Evolutionary conservation across 1,140 invertebrate genomes (phyloP), one percentile per base, ranked within the genome.

Genomic region (Drosophila melanogaster): DNA sequence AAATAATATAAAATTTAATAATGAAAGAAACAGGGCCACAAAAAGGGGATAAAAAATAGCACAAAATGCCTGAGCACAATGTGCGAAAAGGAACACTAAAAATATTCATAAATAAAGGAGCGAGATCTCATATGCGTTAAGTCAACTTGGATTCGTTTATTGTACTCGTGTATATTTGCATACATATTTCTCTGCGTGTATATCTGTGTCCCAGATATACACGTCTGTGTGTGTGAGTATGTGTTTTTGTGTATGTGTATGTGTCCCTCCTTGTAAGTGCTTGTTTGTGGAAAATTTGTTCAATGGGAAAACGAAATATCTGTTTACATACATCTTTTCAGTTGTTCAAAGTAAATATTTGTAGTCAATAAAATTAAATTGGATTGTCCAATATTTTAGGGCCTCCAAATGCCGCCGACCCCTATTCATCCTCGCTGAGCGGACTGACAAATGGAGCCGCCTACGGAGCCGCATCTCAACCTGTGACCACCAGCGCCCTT

Each of bases 81-180:
- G 64, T 70, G 65, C 15, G 41, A 37, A 64, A 64, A 56, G 43
- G 17, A 35, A 22, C 41, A 7, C 55, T 19, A 51, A 78, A 73
- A 72, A 60, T 69, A 56, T 70, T 70, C 64, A 78, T 59, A 70
- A 66, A 77, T 65, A 61, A 50, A 73, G 33, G 61, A 44, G n/a
- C 59, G 50, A 65, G 66, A 87, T 78, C 77, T 64, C 81, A 87
- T 81, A 86, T 76, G 75, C 83, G 81, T 87, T 87, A 86, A 86
- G 78, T 87, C 78, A 87, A 70, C 81, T 72, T 67, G 57, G 62
- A 47, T 53, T 47, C 67, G 46, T 58, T 76, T 77, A 79, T 79
- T 75, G 75, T 11, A 47, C 22, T 33, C 49, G 44, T 47, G 35
- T 40, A 22, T 59, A 22, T 72, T 40, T 17, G 10, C 64, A 47